These are phyloP conservation scores for Apoda limacodes DNA, from an alignment of 2,888 invertebrate species.

Conservation along the genomic window DNA sequence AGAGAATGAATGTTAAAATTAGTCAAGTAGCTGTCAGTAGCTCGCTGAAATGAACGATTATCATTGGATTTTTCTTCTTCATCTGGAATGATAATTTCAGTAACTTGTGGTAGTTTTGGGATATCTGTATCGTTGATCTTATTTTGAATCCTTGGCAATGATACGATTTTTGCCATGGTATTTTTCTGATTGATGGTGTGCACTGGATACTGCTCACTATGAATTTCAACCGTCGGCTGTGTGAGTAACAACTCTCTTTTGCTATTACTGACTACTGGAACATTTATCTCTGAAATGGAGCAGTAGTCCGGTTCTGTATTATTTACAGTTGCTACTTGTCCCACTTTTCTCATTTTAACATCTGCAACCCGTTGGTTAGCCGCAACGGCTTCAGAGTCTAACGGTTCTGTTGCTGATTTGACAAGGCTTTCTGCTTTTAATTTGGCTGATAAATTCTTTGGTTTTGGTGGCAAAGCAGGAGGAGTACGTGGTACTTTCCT, in stretches of 20 bases:
- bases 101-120: constrained; percentile 80
- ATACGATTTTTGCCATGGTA: constrained; percentile 57
- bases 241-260: constrained; percentile 65
- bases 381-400: constrained; percentile 70
- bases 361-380: constrained; percentile 70
- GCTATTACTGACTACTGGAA: constrained; percentile 71
- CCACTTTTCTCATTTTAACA: constrained; percentile 65
- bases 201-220: constrained; percentile 59
- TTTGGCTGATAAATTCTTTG: constrained; percentile 77
- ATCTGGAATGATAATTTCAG: constrained; percentile 79
- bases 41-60: constrained; percentile 44
- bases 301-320: constrained; percentile 79
- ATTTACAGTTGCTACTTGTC: constrained; percentile 59
- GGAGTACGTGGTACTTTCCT: constrained; percentile 74
- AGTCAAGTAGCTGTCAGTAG: constrained; percentile 47
- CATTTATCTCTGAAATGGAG: constrained; percentile 81
- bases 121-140: constrained; percentile 71
- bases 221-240: constrained; percentile 65
- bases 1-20: constrained; percentile 52
- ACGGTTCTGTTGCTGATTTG: constrained; percentile 49
- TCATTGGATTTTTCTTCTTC: constrained; percentile 65
- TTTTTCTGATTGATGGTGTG: constrained; percentile 48
- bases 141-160: constrained; percentile 54
- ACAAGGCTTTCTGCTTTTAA: constrained; percentile 69
- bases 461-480: constrained; percentile 83